Base-by-base conservation (phyloP, 2,113 vertebrate genomes). In the Nothobranchius furzeri region DNA sequence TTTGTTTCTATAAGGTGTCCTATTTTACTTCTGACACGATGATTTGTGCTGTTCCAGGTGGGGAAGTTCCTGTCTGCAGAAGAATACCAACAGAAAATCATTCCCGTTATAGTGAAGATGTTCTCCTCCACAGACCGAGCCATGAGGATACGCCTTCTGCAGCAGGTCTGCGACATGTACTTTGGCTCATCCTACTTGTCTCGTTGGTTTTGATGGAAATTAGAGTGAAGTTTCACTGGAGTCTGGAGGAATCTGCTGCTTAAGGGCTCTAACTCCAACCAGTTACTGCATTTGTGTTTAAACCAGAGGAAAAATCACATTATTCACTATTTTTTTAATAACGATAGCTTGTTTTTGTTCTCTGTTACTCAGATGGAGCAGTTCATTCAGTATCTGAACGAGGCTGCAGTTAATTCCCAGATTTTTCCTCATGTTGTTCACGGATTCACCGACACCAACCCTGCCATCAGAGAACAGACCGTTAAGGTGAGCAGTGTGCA, bases 371-470 rank as follows among this genome's bases (percentile, higher is more conserved):
- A 97, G 96, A 97, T 97, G 96, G 96, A 97, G 47, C 94, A 96
- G 85, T 97, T 96, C 75, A 95, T 97, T 79, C 95, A 96, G 60
- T 97, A 96, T 85, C 89, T 98, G 36, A 96, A 96, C 0, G 95
- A 96, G 68, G 91, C 95, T 4, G 95, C 95, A 0, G 96, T 98
- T 67, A 97, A 98, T 77, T 91, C 92, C 12, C 96, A 98, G 89
- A 96, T 98, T 60, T 97, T 98, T 68, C 96, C 96, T 14, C 96
- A 97, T 0, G 95, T 98, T 0, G 93, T 96, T 13, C 95, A 96
- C 1, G 96, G 96, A 55, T 98, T 98, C 85, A 93, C 95, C 61
- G 96, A 97, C 83, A 96, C 96, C 69, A 98, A 98, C 87, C 95
- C 96, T 0, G 96, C 96, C 82, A 96, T 98, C 81, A 93, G 96